A percentile compares a stretch with the other conserved stretches of the same genome.
Conservation (phyloP, 2,888 invertebrate genomes). For the Microplitis manilae region DNA sequence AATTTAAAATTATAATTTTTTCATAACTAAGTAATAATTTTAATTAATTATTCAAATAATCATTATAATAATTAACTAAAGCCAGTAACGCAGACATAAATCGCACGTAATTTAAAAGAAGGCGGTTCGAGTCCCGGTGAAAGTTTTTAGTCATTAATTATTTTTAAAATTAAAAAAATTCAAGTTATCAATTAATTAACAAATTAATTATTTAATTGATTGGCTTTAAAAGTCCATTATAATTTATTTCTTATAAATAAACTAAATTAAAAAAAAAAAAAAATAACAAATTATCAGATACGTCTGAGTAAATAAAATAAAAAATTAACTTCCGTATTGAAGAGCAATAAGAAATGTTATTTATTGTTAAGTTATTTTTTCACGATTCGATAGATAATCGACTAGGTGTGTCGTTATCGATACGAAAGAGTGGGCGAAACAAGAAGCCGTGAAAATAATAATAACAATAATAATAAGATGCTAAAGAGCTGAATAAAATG, state of each 20-base stretch:
- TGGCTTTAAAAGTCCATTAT: too few relatives aligned
- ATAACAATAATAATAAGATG: constrained; percentile 7
- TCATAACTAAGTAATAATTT: too few relatives aligned
- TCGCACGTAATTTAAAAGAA: background rate
- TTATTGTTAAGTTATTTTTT: constrained; percentile 3
- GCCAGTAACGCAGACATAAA: background rate
- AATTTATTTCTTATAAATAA: background rate
- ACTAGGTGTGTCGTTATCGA: constrained; percentile 37
- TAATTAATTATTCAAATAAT: too few relatives aligned
- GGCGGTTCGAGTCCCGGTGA: background rate
- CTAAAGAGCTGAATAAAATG: constrained; percentile 25
- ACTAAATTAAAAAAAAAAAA: background rate
- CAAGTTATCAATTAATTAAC: background rate
- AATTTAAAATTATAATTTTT: background rate
- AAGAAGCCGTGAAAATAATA: constrained; percentile 40
- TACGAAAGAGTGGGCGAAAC: constrained; percentile 39
- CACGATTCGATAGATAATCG: constrained; percentile 25
- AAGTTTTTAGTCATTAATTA: background rate
- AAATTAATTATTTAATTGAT: background rate
- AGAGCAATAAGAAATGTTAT: constrained; percentile 3
- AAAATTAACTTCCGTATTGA: too few relatives aligned
- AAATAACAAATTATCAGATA: background rate
- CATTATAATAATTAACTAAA: too few relatives aligned
- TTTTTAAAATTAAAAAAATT: background rate
- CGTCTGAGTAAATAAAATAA: too few relatives aligned